These are phyloP conservation scores for Aptenodytes forsteri DNA, from an alignment of 2,113 vertebrate species.

Conservation along the genomic window DNA sequence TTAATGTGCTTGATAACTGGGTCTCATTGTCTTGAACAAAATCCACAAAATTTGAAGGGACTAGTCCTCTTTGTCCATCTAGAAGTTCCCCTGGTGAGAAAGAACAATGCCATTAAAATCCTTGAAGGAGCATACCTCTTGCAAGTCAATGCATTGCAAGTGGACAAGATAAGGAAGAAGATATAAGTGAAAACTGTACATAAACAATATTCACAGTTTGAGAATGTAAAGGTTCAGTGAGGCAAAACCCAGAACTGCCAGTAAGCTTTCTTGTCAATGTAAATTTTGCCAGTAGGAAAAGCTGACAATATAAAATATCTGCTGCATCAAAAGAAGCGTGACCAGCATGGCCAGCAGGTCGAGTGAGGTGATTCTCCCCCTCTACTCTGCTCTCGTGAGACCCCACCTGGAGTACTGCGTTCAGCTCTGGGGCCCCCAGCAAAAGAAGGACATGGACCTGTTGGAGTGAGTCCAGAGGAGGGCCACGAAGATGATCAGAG, in stretches of 20 bases:
- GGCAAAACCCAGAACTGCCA: neutral
- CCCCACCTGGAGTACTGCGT: too few relatives aligned
- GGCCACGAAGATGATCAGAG: too few relatives aligned
- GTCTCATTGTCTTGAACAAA: conserved; percentile 88
- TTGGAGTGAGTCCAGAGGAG: too few relatives aligned
- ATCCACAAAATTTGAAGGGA: conserved; percentile 98
- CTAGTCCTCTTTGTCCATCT: conserved; percentile 92
- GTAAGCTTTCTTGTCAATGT: neutral
- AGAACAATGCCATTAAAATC: neutral
- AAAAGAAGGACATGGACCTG: too few relatives aligned
- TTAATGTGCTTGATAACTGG: conserved; percentile 66
- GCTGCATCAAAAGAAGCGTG: too few relatives aligned
- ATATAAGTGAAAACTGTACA: neutral
- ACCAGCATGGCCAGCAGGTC: too few relatives aligned
- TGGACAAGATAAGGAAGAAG: neutral
- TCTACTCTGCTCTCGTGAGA: too few relatives aligned
- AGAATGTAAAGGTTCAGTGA: neutral
- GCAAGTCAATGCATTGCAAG: neutral
- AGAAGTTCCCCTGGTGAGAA: conserved; percentile 87
- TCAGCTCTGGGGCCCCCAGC: too few relatives aligned
- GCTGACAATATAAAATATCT: conserved; percentile 21
- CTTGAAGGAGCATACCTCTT: neutral
- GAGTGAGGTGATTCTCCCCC: too few relatives aligned
- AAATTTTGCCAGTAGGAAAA: neutral
- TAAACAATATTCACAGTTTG: neutral